These are phyloP conservation scores for Agrypnia vestita DNA, from an alignment of 1,140 invertebrate genomes.

Conservation along the genomic window DNA sequence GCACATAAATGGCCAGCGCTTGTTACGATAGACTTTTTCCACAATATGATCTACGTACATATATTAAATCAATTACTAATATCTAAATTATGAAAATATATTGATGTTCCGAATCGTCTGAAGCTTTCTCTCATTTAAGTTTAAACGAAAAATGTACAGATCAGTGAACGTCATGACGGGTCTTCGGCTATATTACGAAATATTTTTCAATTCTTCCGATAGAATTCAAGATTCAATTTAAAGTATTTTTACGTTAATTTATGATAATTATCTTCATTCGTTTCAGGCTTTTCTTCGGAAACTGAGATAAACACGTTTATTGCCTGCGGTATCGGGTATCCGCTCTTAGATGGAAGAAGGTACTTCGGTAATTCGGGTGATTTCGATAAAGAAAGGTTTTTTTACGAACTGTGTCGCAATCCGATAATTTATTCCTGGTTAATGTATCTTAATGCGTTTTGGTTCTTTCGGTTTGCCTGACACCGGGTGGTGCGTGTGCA, in stretches of 20 bases:
- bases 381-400: constrained; percentile 22
- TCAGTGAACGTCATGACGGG: neutral
- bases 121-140: no score
- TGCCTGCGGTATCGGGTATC: neutral
- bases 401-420: neutral
- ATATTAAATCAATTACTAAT: no score
- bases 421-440: constrained; percentile 1
- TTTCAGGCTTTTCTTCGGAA: neutral
- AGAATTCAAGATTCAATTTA: neutral
- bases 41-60: no score
- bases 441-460: constrained; percentile 10
- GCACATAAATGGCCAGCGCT: no score
- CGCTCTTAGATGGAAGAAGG: neutral
- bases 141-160: neutral
- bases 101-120: no score
- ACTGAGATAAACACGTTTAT: neutral
- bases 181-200: neutral
- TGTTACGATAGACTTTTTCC: no score
- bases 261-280: constrained; percentile 1
- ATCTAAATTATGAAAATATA: no score
- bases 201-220: neutral
- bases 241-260: constrained; percentile 1
- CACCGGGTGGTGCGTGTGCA: no score
- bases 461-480: neutral
- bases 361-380: neutral